Evolutionary conservation across 2,113 vertebrate genomes (phyloP), one percentile per base, ranked within the genome.

Genomic region (Amphiprion percula): DNA sequence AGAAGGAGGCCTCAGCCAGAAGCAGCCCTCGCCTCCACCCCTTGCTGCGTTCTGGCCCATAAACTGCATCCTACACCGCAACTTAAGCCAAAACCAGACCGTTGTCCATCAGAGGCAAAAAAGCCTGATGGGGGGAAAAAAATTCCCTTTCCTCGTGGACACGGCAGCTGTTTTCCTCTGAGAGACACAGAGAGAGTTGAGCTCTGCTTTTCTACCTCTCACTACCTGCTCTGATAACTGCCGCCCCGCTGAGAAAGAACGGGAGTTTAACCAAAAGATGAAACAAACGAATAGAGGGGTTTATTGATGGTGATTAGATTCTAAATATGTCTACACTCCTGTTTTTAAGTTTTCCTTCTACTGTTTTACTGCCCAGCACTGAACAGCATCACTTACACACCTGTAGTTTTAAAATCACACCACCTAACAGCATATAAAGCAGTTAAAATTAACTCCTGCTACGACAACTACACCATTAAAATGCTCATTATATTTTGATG

Each of bases 141-240:
- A 95, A 91, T 85, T 94, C 77, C 68, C 80, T 93, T 96, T 96
- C 95, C 95, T 96, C 90, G 66, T 94, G 94, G 94, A 96, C 95
- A 91, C 82, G 74, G 86, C 96, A 97, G 96, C 96, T 98, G 97
- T 96, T 95, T 96, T 96, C 95, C 96, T 94, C 94, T 49, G 94
- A 94, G 93, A 94, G 84, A 11, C 24, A 21, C 23, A 28, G 86
- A 74, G 52, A 84, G 84, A 79, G 30, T 30, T 30, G 30, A 30
- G 30, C 30, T 64, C 53, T 26, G 58, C 26, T 52, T 47, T 55
- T 83, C 50, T 37, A 54, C 53, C 44, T 60, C 74, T 37, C 21
- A 0, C 28, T 78, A 77, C 85, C 85, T 85, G 78, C 61, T 67
- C 77, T 55, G 69, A 75, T 11, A 55, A 16, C 63, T 12, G 46